phyloP scores from a whole-genome alignment of 2,888 invertebrate species.

The Piscicola geometra region DNA sequence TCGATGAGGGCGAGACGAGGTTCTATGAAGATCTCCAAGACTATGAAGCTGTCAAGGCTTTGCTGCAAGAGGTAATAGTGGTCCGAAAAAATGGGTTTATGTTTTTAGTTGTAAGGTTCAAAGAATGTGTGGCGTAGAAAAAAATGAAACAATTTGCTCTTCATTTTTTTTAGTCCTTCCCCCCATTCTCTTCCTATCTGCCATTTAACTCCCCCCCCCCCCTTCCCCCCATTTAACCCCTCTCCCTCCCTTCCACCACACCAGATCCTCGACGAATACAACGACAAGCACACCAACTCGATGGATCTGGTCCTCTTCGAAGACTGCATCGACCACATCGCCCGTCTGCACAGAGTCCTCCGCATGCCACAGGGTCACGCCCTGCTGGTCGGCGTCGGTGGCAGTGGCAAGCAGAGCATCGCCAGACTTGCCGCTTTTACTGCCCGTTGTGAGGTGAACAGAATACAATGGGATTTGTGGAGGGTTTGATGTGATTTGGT shows the following conservation, averaged over 20 bases:
- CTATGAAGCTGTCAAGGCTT: slow-evolving; percentile 78
- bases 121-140: too few species aligned
- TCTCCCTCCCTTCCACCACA: too few species aligned
- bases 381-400: slow-evolving; percentile 69
- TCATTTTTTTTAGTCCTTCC: neutral
- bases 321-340: slow-evolving; percentile 84
- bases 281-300: slow-evolving; percentile 65
- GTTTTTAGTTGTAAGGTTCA: too few species aligned
- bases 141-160: too few species aligned
- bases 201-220: neutral
- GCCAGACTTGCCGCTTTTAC: slow-evolving; percentile 76
- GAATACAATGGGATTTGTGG: too few species aligned
- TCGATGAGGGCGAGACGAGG: slow-evolving; percentile 64
- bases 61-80: slow-evolving; percentile 87
- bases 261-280: slow-evolving; percentile 78
- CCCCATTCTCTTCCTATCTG: neutral
- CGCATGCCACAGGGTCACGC: slow-evolving; percentile 67
- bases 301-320: slow-evolving; percentile 81
- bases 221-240: too few species aligned
- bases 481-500: neutral
- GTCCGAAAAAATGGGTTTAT: too few species aligned
- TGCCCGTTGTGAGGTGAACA: slow-evolving; percentile 72
- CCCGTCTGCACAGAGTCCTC: slow-evolving; percentile 76
- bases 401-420: slow-evolving; percentile 78
- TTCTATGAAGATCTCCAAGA: slow-evolving; percentile 84